Conservation (phyloP, 1,140 invertebrate species). For the Dinothrombium tinctorium region DNA sequence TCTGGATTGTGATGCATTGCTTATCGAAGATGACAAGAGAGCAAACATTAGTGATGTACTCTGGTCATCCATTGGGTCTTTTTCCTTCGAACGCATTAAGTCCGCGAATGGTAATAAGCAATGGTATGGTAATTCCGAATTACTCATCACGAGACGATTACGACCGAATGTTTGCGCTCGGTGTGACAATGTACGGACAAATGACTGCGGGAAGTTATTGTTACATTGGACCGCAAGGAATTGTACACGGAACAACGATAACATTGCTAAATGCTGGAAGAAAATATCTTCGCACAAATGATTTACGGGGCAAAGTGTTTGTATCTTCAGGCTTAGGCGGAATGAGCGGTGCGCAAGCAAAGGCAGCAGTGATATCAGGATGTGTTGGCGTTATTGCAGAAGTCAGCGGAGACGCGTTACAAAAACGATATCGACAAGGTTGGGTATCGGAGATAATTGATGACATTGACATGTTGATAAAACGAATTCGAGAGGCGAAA, state of each 20-base stretch:
- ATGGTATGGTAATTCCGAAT: conserved; percentile 43
- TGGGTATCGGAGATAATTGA: conserved; percentile 32
- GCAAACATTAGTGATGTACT: conserved; percentile 39
- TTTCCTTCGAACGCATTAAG: conserved; percentile 29
- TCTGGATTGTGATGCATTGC: conserved; percentile 35
- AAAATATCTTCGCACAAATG: conserved; percentile 28
- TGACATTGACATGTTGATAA: conserved; percentile 28
- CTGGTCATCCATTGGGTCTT: conserved; percentile 38
- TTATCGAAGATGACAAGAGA: conserved; percentile 31
- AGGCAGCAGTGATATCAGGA: conserved; percentile 37
- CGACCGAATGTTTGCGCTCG: conserved; percentile 34
- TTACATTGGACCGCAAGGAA: conserved; percentile 45
- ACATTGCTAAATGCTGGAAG: conserved; percentile 39
- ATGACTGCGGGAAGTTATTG: conserved; percentile 39
- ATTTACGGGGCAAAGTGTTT: conserved; percentile 34
- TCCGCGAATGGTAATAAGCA: conserved; percentile 39
- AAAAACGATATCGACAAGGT: conserved; percentile 35
- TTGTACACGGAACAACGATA: conserved; percentile 43
- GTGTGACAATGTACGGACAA: conserved; percentile 34
- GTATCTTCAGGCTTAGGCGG: conserved; percentile 39
- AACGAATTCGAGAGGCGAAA: conserved; percentile 23
- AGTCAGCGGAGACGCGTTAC: conserved; percentile 31
- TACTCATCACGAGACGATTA: conserved; percentile 30
- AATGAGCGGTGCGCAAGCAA: conserved; percentile 42
- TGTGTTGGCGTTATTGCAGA: conserved; percentile 42